A percentile compares a stretch with the other conserved stretches of the same genome.
phyloP scores from a whole-genome alignment of 2,888 invertebrate genomes.

The Hofmannophila pseudospretella region DNA sequence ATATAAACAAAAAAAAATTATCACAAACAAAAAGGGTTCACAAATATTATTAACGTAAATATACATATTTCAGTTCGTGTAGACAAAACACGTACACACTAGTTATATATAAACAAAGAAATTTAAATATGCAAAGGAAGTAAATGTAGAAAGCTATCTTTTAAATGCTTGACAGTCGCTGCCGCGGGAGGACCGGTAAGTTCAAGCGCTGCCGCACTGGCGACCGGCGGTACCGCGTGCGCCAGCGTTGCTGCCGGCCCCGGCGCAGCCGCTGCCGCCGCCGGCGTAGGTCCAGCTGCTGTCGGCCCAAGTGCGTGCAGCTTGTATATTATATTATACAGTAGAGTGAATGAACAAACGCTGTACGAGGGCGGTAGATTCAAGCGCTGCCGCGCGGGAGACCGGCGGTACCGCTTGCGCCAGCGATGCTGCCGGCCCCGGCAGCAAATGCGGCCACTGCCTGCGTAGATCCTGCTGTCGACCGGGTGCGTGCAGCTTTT shows the following conservation, averaged over 20 bases:
- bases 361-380: slow-evolving; percentile 32
- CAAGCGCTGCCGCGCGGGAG: slow-evolving; percentile 38
- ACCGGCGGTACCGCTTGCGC: slow-evolving; percentile 31
- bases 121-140: too few relatives aligned
- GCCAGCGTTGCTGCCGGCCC: slow-evolving; percentile 17
- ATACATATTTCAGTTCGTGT: too few relatives aligned
- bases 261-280: slow-evolving; percentile 12
- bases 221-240: slow-evolving; percentile 34
- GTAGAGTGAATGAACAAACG: slow-evolving; percentile 15
- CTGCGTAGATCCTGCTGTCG: slow-evolving; percentile 15
- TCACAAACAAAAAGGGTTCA: too few relatives aligned
- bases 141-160: too few relatives aligned
- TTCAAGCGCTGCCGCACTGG: slow-evolving; percentile 40
- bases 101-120: too few relatives aligned
- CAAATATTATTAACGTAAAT: too few relatives aligned
- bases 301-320: too few relatives aligned
- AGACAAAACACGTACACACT: too few relatives aligned
- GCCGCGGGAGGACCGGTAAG: slow-evolving; percentile 7
- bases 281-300: slow-evolving; percentile 16
- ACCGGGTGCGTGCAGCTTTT: too few relatives aligned
- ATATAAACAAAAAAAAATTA: too few relatives aligned
- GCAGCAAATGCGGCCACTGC: slow-evolving; percentile 8
- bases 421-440: slow-evolving; percentile 19
- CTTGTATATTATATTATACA: not conserved
- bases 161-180: too few relatives aligned